phyloP scores from a whole-genome alignment of 2,888 invertebrate species.

The Pristionchus mayeri region DNA sequence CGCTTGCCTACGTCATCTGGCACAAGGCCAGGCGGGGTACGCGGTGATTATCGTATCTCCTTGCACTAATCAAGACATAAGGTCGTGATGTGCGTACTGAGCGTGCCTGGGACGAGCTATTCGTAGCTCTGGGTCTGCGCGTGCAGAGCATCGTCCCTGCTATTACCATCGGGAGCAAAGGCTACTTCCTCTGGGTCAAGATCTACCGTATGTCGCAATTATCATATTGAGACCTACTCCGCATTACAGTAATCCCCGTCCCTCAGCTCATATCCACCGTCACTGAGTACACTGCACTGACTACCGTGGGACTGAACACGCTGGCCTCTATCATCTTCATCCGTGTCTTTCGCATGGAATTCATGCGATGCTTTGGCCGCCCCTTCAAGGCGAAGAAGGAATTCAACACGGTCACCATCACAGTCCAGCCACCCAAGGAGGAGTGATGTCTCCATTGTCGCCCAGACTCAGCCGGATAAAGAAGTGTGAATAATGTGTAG shows the following conservation, averaged over 20 bases:
- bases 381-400: too few relatives aligned
- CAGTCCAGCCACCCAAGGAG: too few relatives aligned
- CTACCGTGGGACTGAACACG: slow-evolving; percentile 4
- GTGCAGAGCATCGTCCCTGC: slow-evolving; percentile 4
- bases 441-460: too few relatives aligned
- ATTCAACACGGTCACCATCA: too few relatives aligned
- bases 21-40: neutral
- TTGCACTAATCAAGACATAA: neutral
- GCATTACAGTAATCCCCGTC: neutral
- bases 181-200: neutral
- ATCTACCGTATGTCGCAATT: neutral
- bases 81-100: too few relatives aligned
- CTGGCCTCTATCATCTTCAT: slow-evolving; percentile 19
- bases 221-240: neutral
- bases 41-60: neutral
- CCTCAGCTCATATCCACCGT: neutral
- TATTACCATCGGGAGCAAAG: neutral
- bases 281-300: neutral
- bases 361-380: neutral
- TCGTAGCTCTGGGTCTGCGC: neutral
- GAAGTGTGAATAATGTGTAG: too few relatives aligned
- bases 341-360: neutral
- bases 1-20: neutral
- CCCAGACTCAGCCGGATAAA: too few relatives aligned
- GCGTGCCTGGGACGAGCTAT: neutral